Percentiles rank a stretch among this genome's conserved stretches.
Conservation (phyloP, 1,140 invertebrate species). For the Pogonus chalceus region DNA sequence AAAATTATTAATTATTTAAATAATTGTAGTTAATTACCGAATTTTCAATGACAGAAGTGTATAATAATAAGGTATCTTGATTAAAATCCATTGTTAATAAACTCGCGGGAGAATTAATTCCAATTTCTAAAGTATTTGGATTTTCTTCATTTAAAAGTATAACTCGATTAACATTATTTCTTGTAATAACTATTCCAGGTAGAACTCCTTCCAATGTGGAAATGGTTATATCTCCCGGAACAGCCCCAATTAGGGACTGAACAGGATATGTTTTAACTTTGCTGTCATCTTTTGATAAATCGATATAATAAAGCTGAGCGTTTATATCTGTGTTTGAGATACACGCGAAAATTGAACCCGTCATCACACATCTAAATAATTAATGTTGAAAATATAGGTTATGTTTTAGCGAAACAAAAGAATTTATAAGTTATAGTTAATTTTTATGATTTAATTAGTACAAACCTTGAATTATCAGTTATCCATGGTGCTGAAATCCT, state of each 20-base stretch:
- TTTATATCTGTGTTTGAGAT: conserved; percentile 37
- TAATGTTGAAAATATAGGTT: conserved; percentile 1
- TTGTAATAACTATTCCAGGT: conserved; percentile 23
- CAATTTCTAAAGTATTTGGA: conserved; percentile 1
- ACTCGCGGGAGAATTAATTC: neutral
- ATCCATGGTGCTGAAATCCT: conserved; percentile 54
- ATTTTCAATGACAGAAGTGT: neutral
- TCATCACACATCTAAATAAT: conserved; percentile 48
- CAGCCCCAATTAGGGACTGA: conserved; percentile 17
- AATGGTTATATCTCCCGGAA: conserved; percentile 14
- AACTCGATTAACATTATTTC: conserved; percentile 23
- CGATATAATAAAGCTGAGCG: conserved; percentile 25
- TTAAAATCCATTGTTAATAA: neutral
- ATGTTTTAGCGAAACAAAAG: conserved; percentile 11
- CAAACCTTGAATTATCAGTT: conserved; percentile 29
- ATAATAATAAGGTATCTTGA: neutral
- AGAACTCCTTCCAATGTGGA: conserved; percentile 15
- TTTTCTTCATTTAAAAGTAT: conserved; percentile 18
- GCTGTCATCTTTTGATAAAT: conserved; percentile 19
- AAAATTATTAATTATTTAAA: neutral
- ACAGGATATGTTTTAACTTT: conserved; percentile 20
- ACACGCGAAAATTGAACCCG: conserved; percentile 53
- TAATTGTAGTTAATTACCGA: neutral
- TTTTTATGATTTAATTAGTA: conserved; percentile 5
- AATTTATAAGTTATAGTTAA: conserved; percentile 1